Percentiles rank a stretch among this genome's conserved stretches.
phyloP scores from a whole-genome alignment of 1,140 invertebrate species.

The Penaeus japonicus region DNA sequence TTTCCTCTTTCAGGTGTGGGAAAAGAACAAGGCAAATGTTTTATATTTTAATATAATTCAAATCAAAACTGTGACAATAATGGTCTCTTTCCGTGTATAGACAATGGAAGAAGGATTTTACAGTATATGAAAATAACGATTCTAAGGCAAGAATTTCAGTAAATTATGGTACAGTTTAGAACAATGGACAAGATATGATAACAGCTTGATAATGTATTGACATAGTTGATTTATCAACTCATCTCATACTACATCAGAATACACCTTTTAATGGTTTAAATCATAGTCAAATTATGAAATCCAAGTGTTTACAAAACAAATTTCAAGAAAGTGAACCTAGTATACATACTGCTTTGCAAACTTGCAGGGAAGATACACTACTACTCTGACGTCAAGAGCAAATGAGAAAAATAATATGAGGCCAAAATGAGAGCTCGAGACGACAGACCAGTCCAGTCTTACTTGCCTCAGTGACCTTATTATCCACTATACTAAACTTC shows the following conservation, averaged over 20 bases:
- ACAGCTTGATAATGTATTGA: not conserved
- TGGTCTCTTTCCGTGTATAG: constrained; percentile 34
- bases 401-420: not conserved
- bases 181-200: constrained; percentile 49
- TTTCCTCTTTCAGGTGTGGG: not conserved
- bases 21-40: constrained; percentile 36
- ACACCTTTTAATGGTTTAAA: constrained; percentile 4
- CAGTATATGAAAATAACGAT: constrained; percentile 48
- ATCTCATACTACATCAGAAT: not conserved
- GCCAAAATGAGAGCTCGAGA: too few relatives aligned
- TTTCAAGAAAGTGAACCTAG: too few relatives aligned
- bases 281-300: constrained; percentile 20
- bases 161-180: constrained; percentile 44
- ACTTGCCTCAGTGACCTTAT: not conserved
- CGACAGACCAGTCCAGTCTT: too few relatives aligned
- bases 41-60: constrained; percentile 51
- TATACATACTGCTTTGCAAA: constrained; percentile 1
- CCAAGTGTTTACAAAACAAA: not conserved
- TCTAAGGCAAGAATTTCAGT: constrained; percentile 50
- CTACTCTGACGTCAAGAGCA: too few relatives aligned
- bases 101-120: constrained; percentile 32
- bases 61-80: constrained; percentile 51
- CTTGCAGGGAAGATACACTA: constrained; percentile 17
- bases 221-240: too few relatives aligned
- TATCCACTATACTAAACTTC: constrained; percentile 31